Percentiles rank a stretch among this genome's conserved stretches.
Conservation (phyloP, 2,797 vertebrate genomes). For the Pangasius krempfi region DNA sequence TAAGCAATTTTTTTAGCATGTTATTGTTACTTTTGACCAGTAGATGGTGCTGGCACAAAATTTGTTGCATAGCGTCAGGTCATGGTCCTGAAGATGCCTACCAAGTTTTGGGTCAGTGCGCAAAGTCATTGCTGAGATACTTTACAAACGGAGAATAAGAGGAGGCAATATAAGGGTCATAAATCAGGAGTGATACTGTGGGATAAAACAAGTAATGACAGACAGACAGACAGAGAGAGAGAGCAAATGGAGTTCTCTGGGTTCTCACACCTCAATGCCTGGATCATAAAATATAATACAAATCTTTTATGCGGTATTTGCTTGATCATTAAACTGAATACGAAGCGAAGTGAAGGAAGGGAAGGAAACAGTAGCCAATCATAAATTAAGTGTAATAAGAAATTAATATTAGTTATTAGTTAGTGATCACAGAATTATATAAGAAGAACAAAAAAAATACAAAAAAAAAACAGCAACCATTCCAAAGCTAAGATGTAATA, state of each 20-base stretch:
- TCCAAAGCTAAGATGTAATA: not conserved
- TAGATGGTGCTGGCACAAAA: no score
- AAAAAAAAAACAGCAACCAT: not conserved
- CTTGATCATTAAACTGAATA: not conserved
- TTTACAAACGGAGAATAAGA: not conserved
- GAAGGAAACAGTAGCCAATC: not conserved
- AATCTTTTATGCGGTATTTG: not conserved
- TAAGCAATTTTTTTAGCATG: no score
- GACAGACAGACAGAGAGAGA: not conserved
- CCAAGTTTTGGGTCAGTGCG: no score
- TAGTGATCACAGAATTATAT: not conserved
- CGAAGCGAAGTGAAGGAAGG: not conserved
- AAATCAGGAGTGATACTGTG: not conserved
- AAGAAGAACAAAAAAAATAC: not conserved
- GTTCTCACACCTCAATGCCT: not conserved
- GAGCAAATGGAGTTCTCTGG: not conserved
- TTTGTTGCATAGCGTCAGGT: no score
- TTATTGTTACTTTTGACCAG: no score
- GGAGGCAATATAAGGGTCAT: not conserved
- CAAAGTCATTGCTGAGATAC: not conserved
- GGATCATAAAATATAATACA: not conserved
- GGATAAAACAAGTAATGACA: not conserved
- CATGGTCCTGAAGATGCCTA: no score
- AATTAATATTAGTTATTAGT: not conserved
- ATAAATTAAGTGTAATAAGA: not conserved